These are phyloP conservation scores for Danio albolineatus DNA, from an alignment of 2,797 vertebrate genomes.

Conservation along the genomic window DNA sequence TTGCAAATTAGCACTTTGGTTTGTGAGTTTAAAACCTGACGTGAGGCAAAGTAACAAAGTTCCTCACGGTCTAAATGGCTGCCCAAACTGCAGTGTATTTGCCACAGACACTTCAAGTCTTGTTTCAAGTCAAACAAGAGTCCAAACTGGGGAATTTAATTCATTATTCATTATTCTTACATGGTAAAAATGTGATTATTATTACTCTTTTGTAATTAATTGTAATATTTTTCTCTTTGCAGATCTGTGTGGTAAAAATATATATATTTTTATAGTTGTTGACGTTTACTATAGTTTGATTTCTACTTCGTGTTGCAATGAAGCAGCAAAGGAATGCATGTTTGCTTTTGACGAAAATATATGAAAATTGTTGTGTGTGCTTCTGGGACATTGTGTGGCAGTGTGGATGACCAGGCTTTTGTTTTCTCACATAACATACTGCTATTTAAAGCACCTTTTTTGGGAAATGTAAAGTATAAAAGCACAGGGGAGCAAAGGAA, in stretches of 20 bases:
- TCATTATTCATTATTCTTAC: fast-evolving
- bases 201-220: too few species aligned
- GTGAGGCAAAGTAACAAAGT: background rate
- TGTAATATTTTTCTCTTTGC: background rate
- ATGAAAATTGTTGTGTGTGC: background rate
- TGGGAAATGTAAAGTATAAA: background rate
- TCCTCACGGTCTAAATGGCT: background rate
- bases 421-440: conserved; percentile 8
- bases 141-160: background rate
- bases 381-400: background rate
- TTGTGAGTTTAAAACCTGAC: background rate
- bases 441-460: background rate
- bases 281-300: background rate
- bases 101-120: background rate
- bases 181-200: too few species aligned
- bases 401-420: background rate
- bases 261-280: background rate
- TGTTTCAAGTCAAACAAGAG: background rate
- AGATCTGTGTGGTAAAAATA: background rate
- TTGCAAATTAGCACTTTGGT: conserved; percentile 23
- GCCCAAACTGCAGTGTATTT: background rate
- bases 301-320: background rate
- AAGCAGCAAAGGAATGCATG: background rate
- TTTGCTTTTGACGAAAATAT: conserved; percentile 4
- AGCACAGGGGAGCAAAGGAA: background rate